Evolutionary conservation across 2,888 invertebrate species (phyloP), one percentile per base, ranked within the genome.

Genomic region (Digitonthophagus gazella): DNA sequence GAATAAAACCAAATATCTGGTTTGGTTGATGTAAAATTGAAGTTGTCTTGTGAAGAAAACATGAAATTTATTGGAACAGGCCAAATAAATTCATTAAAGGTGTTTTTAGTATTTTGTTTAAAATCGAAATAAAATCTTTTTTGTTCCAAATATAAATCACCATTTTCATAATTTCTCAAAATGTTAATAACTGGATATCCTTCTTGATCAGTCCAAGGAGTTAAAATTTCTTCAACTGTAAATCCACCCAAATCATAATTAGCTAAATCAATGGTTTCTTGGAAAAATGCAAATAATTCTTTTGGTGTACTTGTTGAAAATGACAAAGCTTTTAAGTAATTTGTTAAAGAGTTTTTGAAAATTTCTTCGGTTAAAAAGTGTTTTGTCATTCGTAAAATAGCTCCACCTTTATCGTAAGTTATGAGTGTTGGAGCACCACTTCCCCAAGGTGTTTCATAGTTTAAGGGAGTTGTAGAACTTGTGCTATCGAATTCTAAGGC

Each of bases 371-470:
- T 67, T 20, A 67, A 19, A 11, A 67, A 67, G 11, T 58, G 67
- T 19, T 67, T 58, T 1, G 54, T 19, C 67, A 67, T 67, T 18
- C 67, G 55, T 19, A 67, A 20, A 19, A 67, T 58, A 11, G 67
- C 58, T 11, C 67, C 67, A 61, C 71, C 5, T 67, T 93, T 93
- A 72, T 87, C 87, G 76, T 92, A 92, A 0, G 88, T 85, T 69
- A 92, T 86, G 0, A 83, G 88, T 0, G 80, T 81, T 1, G 84
- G 82, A 3, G 91, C 86, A 71, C 89, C 84, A 0, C 76, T 75
- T 0, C 89, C 88, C 11, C 85, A 86, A 5, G 84, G 85, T 0
- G 89, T 86, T 5, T 83, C 80, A 8, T 81, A 76, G 67, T 86
- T 85, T 3, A 71, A 61, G 11, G 84, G 86, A 0, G 91, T 88